phyloP scores from a whole-genome alignment of 2,113 vertebrate genomes.

The Sialia sialis region DNA sequence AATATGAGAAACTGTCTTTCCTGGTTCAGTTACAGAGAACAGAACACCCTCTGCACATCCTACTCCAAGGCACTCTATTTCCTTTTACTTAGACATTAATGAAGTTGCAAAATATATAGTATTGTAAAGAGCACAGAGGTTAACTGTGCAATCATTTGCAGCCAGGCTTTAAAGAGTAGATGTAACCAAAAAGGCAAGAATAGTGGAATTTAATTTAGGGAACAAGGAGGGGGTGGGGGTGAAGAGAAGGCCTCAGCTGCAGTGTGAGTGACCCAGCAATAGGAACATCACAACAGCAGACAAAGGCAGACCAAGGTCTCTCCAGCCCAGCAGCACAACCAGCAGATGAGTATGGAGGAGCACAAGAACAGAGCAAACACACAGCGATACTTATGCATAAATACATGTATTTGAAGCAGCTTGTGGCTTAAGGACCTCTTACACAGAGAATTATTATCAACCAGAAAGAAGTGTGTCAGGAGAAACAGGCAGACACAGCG shows the following conservation, averaged over 20 bases:
- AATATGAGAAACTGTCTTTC: neutral
- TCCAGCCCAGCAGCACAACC: neutral
- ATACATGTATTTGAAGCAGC: neutral
- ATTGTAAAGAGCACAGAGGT: neutral
- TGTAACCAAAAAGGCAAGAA: neutral
- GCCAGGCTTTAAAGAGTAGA: neutral
- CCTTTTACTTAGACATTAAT: neutral
- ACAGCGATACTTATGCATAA: neutral
- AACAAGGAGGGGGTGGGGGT: neutral
- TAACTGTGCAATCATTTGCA: neutral
- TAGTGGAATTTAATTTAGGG: neutral
- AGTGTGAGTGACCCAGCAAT: neutral
- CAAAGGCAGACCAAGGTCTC: neutral
- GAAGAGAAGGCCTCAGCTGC: neutral
- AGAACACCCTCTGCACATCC: neutral
- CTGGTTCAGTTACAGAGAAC: slow-evolving; percentile 10
- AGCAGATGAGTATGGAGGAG: neutral
- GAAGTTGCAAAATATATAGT: neutral
- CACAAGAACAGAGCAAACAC: neutral
- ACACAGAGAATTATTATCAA: neutral
- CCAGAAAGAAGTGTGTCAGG: neutral
- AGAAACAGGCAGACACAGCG: neutral
- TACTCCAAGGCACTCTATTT: neutral
- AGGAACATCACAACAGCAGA: neutral
- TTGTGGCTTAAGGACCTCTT: neutral